Evolutionary conservation across 2,888 invertebrate species (phyloP), one percentile per base, ranked within the genome.

Genomic region (Plagiodera versicolora): DNA sequence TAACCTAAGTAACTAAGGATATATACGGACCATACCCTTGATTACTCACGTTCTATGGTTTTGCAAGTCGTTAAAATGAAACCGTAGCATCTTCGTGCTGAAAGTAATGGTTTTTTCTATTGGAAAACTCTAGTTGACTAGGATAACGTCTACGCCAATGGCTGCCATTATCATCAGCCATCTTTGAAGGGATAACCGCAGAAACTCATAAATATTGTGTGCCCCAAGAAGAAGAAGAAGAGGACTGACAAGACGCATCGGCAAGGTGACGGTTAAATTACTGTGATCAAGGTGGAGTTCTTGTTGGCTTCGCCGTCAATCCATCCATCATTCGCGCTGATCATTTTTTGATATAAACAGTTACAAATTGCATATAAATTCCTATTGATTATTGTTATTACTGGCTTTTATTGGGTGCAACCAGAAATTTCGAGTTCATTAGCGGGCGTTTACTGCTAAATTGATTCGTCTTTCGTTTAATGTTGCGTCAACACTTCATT

Each of bases 261-360:
- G 61, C 53, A 58, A 72, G 72, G 75, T 79, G 79, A 80, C 72
- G 79, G 75, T 79, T 77, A 80, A 79, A 80, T 80, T 79, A 79
- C 79, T 78, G 79, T 80, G 77, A 79, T 79, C 79, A 77, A 75
- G 69, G 67, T 69, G 67, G 73, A 72, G 71, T 75, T 76, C 73
- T 74, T 69, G 70, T 74, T 74, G 72, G 74, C 68, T 65, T 64
- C 65, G 70, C 76, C 78, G 76, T 79, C 79, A 79, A 79, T 79
- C 78, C 77, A 79, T 79, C 79, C 78, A 79, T 79, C 79, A 78
- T 74, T 70, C 67, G 56, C 69, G 72, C 74, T 78, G 76, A 79
- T 78, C 76, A 77, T 77, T 79, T 79, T 79, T 78, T 76, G 77
- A 77, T 78, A 78, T 78, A 77, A 78, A 78, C 77, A 77, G 75